A percentile compares a stretch with the other conserved stretches of the same genome.
These are phyloP conservation scores for Muntiacus muntjak DNA, from an alignment of 2,113 vertebrate genomes.

Conservation along the genomic window DNA sequence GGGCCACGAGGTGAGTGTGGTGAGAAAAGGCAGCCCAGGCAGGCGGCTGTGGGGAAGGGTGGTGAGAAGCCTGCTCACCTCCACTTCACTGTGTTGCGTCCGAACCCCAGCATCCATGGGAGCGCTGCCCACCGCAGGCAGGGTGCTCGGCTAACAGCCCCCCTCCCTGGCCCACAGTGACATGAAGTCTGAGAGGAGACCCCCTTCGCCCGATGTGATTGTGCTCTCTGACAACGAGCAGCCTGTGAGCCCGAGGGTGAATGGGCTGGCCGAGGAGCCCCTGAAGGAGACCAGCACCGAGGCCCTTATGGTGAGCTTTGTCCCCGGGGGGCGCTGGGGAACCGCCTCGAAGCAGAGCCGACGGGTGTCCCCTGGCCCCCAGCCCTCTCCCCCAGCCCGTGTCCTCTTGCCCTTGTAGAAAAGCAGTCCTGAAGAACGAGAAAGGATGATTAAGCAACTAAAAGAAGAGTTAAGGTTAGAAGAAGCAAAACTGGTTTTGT, in stretches of 20 bases:
- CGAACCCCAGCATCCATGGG: background rate
- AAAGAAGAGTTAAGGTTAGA: conserved; percentile 95
- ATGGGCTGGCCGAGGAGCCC: conserved; percentile 85
- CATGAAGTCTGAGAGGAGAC: conserved; percentile 86
- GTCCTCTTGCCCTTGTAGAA: conserved; percentile 79
- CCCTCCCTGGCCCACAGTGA: conserved; percentile 78
- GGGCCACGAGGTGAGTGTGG: background rate
- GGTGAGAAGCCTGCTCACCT: background rate
- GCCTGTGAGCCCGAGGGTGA: conserved; percentile 91
- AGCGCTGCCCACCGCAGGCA: background rate
- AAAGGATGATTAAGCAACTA: conserved; percentile 92
- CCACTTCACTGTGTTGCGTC: background rate
- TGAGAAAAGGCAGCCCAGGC: background rate
- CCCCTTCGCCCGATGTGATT: conserved; percentile 91
- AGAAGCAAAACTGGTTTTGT: conserved; percentile 94
- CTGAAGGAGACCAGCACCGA: conserved; percentile 89
- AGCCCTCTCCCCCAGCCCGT: background rate
- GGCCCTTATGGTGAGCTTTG: conserved; percentile 89
- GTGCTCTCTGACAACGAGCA: conserved; percentile 95
- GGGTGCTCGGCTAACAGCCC: background rate
- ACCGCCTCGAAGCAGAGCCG: background rate
- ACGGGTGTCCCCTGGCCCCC: background rate
- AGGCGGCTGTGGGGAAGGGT: background rate
- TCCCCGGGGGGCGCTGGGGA: background rate
- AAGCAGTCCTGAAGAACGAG: conserved; percentile 92